Base-by-base conservation (phyloP, 2,797 vertebrate genomes). In the Simalia tracyae region DNA sequence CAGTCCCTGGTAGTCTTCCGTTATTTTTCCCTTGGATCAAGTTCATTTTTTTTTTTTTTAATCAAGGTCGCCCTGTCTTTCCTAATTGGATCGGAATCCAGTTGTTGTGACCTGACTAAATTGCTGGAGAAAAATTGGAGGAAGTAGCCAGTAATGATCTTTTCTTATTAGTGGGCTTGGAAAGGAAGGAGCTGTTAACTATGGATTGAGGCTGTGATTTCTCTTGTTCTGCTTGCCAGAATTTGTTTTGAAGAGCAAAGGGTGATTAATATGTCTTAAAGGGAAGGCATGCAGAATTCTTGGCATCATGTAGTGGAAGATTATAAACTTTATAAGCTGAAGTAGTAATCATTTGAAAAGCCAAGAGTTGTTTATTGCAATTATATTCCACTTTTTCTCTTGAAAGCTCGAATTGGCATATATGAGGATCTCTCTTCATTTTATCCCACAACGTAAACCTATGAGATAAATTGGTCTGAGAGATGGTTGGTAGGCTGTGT, bases 321-420 rank as follows among this genome's bases (percentile, higher is more conserved):
- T 19, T 88, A 72, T 91, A 17, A 95, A 93, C 94, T 93, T 68
- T 19, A 7, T 94, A 94, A 91, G 26, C 87, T 46, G 66, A 89
- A 92, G 42, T 24, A 81, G 42, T 24, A 46, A 81, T 19, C 36
- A 24, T 81, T 46, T 81, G 24, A 81, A 46, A 81, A 46, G 66
- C 88, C 93, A 88, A 91, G 89, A 90, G 17, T 61, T 63, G 7
- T 11, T 89, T 54, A 54, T 61, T 90, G 22, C n/a, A 59, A 91
- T 81, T 81, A 81, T 46, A 8, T 81, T 81, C 8, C 76, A 81
- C 42, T 81, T 81, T 81, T 81, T 81, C 76, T 81, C 19, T 81
- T 81, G 42, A 46, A 81, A 22, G 36, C 17, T 81, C 0, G 1
- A 81, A 8, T 46, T 81, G 42, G 76, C 36, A 46, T 24, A 81